These are phyloP conservation scores for Ciconia maguari DNA, from an alignment of 2,113 vertebrate species.

Conservation along the genomic window DNA sequence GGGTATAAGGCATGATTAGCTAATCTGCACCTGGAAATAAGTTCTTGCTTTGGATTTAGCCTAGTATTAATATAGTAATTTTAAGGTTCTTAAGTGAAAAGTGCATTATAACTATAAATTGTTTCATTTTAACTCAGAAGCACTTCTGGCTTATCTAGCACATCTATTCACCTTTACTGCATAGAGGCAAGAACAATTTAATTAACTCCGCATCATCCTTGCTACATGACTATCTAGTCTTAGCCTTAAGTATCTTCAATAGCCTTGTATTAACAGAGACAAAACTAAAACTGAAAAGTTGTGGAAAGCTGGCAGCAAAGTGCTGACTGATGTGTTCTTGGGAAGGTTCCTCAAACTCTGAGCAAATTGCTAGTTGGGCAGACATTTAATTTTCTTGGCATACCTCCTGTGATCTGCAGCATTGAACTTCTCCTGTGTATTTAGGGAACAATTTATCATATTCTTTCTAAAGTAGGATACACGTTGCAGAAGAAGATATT, in stretches of 20 bases:
- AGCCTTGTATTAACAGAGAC: not conserved
- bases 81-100: not conserved
- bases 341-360: conserved; percentile 26
- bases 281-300: not conserved
- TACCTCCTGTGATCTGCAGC: conserved; percentile 10
- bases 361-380: conserved; percentile 30
- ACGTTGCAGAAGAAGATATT: not conserved
- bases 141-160: not conserved
- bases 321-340: conserved; percentile 14
- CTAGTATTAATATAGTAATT: not conserved
- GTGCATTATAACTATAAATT: not conserved
- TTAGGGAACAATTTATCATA: conserved; percentile 4
- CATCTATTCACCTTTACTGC: not conserved
- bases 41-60: not conserved
- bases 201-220: not conserved
- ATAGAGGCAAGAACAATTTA: not conserved
- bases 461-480: not conserved
- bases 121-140: not conserved
- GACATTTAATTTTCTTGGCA: conserved; percentile 54
- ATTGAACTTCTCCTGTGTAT: conserved; percentile 32
- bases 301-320: not conserved
- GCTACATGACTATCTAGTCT: not conserved
- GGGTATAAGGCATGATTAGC: not conserved
- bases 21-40: not conserved
- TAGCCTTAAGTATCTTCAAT: not conserved